Conservation (phyloP, 1,140 invertebrate genomes). For the Magallana angulata region DNA sequence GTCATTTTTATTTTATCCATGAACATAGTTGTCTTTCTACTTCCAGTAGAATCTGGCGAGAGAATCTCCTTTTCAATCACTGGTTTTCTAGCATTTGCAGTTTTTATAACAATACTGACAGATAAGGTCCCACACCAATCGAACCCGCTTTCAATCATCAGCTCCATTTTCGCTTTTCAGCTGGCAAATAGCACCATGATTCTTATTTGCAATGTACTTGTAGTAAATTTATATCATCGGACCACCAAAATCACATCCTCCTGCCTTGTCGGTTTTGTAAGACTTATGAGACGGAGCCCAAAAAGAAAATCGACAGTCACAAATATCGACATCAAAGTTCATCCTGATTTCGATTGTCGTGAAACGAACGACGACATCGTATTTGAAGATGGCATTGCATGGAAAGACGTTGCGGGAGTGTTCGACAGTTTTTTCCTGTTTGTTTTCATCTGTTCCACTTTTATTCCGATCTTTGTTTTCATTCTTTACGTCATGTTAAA, state of each 20-base stretch:
- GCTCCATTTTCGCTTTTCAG: background rate
- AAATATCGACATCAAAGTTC: background rate
- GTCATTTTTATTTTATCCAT: slow-evolving; percentile 55
- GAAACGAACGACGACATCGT: background rate
- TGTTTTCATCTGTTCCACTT: background rate
- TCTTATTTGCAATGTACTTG: background rate
- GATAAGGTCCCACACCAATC: slow-evolving; percentile 20
- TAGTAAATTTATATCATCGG: background rate
- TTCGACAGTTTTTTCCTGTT: background rate
- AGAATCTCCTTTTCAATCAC: slow-evolving; percentile 62
- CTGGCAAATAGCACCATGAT: slow-evolving; percentile 26
- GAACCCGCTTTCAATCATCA: slow-evolving; percentile 5
- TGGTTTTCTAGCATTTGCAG: slow-evolving; percentile 55
- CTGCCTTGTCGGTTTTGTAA: background rate
- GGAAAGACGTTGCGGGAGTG: background rate
- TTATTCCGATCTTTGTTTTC: background rate
- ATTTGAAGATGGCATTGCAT: background rate
- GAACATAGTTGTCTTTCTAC: slow-evolving; percentile 56
- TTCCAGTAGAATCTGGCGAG: slow-evolving; percentile 62
- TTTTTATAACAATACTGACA: slow-evolving; percentile 50
- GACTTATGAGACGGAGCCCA: background rate
- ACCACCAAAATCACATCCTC: background rate
- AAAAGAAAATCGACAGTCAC: background rate
- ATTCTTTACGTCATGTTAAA: background rate
- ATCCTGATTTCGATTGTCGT: background rate